phyloP scores from a whole-genome alignment of 1,140 invertebrate species.

The Bombus cullumanus region DNA sequence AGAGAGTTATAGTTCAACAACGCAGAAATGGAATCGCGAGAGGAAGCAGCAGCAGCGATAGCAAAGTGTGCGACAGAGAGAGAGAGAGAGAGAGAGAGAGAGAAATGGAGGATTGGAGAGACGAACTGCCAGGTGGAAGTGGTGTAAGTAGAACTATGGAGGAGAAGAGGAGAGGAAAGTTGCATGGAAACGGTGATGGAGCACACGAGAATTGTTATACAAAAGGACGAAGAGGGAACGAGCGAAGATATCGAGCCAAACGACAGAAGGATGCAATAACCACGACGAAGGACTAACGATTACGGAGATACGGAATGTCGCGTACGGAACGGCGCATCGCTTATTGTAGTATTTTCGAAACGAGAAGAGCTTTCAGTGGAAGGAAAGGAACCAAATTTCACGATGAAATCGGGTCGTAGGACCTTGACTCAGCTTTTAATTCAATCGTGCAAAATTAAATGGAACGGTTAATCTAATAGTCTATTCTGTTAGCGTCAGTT shows the following conservation, averaged over 20 bases:
- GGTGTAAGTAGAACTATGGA: conserved; percentile 1
- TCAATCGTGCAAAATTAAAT: neutral
- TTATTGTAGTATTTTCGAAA: neutral
- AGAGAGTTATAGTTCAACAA: conserved; percentile 82
- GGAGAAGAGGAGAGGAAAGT: conserved; percentile 11
- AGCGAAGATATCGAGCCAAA: conserved; percentile 55
- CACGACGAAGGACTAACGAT: conserved; percentile 60
- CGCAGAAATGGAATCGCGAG: conserved; percentile 77
- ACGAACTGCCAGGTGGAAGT: conserved; percentile 21
- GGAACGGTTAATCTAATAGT: neutral
- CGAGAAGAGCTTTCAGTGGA: neutral
- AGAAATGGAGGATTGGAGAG: conserved; percentile 7
- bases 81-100: conserved; percentile 24
- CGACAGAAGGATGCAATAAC: conserved; percentile 71
- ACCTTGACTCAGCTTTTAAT: neutral
- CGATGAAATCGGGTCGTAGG: too few relatives aligned
- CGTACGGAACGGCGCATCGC: conserved; percentile 63
- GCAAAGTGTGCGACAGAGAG: neutral
- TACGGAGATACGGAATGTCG: conserved; percentile 68
- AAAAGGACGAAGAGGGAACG: neutral
- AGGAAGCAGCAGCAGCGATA: conserved; percentile 34
- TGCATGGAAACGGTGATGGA: conserved; percentile 15
- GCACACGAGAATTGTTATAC: conserved; percentile 23
- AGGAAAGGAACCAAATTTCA: too few relatives aligned
- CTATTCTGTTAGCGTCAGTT: neutral